Conservation (phyloP, 2,888 invertebrate species). For the Molorchus minor region DNA sequence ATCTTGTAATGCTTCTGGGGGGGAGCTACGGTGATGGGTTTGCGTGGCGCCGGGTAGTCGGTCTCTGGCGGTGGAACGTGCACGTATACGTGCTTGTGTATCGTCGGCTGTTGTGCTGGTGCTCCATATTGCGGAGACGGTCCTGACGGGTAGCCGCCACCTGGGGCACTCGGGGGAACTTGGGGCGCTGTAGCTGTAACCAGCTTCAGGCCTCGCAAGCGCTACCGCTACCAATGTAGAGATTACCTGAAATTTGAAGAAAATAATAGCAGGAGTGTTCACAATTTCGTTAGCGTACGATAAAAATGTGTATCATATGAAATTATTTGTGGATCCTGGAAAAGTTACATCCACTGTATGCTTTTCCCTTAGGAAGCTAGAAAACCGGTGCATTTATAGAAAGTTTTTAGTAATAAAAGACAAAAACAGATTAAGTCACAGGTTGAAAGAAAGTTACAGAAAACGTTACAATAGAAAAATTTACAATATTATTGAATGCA, state of each 20-base stretch:
- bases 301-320: background rate
- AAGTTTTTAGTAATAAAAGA: background rate
- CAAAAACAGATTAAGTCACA: background rate
- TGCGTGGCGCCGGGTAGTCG: constrained; percentile 76
- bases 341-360: background rate
- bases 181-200: constrained; percentile 53
- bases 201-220: constrained; percentile 62
- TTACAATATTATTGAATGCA: too few species aligned
- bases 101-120: constrained; percentile 77
- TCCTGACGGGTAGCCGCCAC: constrained; percentile 65
- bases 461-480: too few species aligned
- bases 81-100: constrained; percentile 91
- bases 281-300: background rate
- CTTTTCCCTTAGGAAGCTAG: background rate
- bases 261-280: background rate
- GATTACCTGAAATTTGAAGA: constrained; percentile 50
- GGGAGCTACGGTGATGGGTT: constrained; percentile 65
- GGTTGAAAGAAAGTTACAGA: too few species aligned
- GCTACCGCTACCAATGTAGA: constrained; percentile 59
- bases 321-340: background rate
- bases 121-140: constrained; percentile 76
- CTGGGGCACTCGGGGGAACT: constrained; percentile 62
- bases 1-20: constrained; percentile 87
- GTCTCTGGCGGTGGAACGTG: constrained; percentile 90
- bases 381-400: background rate